A percentile compares a stretch with the other conserved stretches of the same genome.
These are phyloP conservation scores for Noctilio leporinus DNA, from an alignment of 2,113 vertebrate species.

Conservation along the genomic window DNA sequence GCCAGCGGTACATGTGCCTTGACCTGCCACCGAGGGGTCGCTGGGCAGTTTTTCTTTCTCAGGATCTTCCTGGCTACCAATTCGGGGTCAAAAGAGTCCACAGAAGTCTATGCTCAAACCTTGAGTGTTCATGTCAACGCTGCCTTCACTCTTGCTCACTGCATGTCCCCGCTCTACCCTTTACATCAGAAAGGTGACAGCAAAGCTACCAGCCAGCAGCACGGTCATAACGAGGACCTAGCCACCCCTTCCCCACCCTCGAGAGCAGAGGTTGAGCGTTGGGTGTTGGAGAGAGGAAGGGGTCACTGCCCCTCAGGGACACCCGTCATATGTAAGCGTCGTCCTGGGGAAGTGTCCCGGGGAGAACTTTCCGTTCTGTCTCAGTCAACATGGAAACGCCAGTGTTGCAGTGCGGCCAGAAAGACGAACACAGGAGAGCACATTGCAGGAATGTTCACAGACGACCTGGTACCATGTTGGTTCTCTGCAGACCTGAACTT, in stretches of 20 bases:
- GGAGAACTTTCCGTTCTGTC: too few species aligned
- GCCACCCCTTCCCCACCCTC: not conserved
- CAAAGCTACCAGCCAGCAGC: rapidly evolving
- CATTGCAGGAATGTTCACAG: too few species aligned
- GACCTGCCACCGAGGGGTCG: not conserved
- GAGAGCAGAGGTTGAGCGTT: not conserved
- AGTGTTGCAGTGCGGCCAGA: not conserved
- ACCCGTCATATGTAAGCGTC: rapidly evolving
- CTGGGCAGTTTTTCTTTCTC: not conserved
- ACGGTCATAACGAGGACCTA: rapidly evolving
- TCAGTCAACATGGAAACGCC: too few species aligned
- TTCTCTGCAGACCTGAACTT: not conserved
- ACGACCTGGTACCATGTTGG: too few species aligned
- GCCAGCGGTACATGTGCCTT: too few species aligned
- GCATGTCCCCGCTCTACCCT: rapidly evolving
- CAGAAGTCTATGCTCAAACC: not conserved
- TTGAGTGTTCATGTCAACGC: not conserved
- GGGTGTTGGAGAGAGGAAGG: not conserved
- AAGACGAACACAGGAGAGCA: not conserved
- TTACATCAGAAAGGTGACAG: rapidly evolving
- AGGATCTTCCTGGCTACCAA: not conserved
- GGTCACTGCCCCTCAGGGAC: rapidly evolving
- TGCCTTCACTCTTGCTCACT: not conserved
- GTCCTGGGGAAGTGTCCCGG: too few species aligned
- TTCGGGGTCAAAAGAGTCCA: not conserved